These are phyloP conservation scores for Drosophila nigrodunni DNA, from an alignment of 1,140 invertebrate species.

Conservation along the genomic window DNA sequence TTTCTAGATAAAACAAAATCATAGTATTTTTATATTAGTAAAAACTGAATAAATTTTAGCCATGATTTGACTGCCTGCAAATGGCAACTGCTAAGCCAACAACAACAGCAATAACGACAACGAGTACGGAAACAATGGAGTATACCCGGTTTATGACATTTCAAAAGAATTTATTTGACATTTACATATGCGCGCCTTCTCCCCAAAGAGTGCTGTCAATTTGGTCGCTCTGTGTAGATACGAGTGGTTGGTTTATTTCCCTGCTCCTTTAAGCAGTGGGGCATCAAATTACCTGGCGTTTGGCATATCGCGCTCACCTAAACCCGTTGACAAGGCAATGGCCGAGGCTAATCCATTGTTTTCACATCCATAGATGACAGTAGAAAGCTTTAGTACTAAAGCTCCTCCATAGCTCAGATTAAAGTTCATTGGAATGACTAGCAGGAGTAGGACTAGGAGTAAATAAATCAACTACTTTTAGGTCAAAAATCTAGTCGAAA, in stretches of 20 bases:
- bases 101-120: not conserved
- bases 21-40: not conserved
- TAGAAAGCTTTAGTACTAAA: slow-evolving; percentile 4
- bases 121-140: slow-evolving; percentile 27
- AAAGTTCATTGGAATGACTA: not conserved
- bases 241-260: slow-evolving; percentile 19
- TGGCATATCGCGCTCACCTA: slow-evolving; percentile 35
- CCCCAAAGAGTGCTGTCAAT: slow-evolving; percentile 23
- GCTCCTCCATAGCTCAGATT: not conserved
- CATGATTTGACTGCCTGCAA: slow-evolving; percentile 12
- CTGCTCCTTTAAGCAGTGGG: slow-evolving; percentile 19
- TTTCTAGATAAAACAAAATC: not conserved
- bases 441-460: no score
- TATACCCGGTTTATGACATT: slow-evolving; percentile 56
- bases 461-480: no score
- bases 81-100: not conserved
- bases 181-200: slow-evolving; percentile 40
- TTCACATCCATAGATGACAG: slow-evolving; percentile 15
- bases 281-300: slow-evolving; percentile 39
- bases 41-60: slow-evolving; percentile 2
- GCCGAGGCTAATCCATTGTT: slow-evolving; percentile 31
- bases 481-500: no score
- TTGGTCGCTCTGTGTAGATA: slow-evolving; percentile 1
- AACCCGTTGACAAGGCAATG: slow-evolving; percentile 16
- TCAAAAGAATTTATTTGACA: slow-evolving; percentile 59